Conservation (phyloP, 2,797 vertebrate species). For the Ambastaia sidthimunki region DNA sequence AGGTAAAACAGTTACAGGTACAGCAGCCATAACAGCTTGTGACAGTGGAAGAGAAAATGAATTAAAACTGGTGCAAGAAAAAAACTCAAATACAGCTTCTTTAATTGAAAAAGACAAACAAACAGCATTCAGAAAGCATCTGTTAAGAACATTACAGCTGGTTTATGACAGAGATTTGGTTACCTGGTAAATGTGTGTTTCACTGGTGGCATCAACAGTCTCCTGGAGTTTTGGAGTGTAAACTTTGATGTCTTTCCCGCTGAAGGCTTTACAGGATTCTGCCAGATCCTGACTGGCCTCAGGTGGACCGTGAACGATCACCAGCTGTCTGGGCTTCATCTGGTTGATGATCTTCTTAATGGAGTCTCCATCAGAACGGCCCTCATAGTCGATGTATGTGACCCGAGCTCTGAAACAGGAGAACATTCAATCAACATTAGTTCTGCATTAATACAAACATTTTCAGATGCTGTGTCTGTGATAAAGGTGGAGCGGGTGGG, state of each 20-base stretch:
- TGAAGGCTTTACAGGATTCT: slow-evolving; percentile 95
- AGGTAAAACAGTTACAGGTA: too few relatives aligned
- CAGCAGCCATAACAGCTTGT: too few relatives aligned
- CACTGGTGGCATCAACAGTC: slow-evolving; percentile 95
- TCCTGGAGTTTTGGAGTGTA: slow-evolving; percentile 97
- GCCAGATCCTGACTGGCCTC: slow-evolving; percentile 94
- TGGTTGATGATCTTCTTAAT: slow-evolving; percentile 99
- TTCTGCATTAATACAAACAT: too few relatives aligned
- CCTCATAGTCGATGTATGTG: slow-evolving; percentile 97
- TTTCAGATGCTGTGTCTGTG: neutral
- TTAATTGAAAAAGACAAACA: neutral
- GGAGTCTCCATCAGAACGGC: slow-evolving; percentile 97
- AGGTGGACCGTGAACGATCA: slow-evolving; percentile 93
- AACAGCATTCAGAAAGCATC: neutral
- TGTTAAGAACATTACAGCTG: too few relatives aligned
- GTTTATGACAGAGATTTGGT: slow-evolving; percentile 7
- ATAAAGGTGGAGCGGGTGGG: neutral
- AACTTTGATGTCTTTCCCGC: slow-evolving; percentile 97
- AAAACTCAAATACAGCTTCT: too few relatives aligned
- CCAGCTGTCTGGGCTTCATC: slow-evolving; percentile 95
- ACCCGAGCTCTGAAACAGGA: slow-evolving; percentile 84
- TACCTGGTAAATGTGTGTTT: slow-evolving; percentile 99
- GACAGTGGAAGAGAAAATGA: too few relatives aligned
- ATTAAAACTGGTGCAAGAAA: too few relatives aligned
- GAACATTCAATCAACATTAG: too few relatives aligned